Conservation (phyloP, 2,113 vertebrate genomes). For the Heptranchias perlo region DNA sequence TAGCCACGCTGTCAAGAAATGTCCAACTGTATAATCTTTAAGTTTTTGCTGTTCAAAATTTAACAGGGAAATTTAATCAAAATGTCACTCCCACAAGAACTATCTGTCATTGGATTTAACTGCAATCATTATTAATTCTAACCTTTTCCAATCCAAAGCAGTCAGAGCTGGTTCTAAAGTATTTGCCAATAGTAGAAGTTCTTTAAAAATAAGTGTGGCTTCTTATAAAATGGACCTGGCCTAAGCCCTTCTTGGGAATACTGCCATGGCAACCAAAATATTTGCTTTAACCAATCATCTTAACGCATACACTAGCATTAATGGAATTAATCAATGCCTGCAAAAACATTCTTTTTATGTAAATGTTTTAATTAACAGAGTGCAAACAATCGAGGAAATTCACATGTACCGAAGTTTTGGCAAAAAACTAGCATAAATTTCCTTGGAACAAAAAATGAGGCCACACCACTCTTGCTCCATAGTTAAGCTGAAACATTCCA, state of each 20-base stretch:
- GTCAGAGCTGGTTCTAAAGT: not conserved
- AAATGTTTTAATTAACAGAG: constrained; percentile 2
- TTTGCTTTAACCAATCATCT: not conserved
- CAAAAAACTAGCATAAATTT: not conserved
- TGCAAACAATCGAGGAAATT: not conserved
- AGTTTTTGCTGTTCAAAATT: not conserved
- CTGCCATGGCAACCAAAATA: not conserved
- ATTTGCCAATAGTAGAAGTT: not conserved
- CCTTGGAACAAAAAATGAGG: not conserved
- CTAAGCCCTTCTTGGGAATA: not conserved
- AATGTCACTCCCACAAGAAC: not conserved
- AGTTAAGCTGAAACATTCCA: not conserved
- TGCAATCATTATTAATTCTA: not conserved
- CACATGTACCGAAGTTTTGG: not conserved
- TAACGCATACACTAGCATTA: not conserved
- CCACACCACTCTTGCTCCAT: not conserved
- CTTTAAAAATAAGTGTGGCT: not conserved
- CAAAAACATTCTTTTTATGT: not conserved
- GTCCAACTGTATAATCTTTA: not conserved
- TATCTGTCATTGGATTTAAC: not conserved
- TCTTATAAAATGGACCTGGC: not conserved
- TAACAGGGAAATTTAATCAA: not conserved
- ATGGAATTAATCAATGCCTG: not conserved
- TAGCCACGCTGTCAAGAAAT: not conserved
- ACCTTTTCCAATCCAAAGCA: not conserved